These are phyloP conservation scores for Leucopternis melanops DNA, from an alignment of 2,113 vertebrate species.

Conservation along the genomic window DNA sequence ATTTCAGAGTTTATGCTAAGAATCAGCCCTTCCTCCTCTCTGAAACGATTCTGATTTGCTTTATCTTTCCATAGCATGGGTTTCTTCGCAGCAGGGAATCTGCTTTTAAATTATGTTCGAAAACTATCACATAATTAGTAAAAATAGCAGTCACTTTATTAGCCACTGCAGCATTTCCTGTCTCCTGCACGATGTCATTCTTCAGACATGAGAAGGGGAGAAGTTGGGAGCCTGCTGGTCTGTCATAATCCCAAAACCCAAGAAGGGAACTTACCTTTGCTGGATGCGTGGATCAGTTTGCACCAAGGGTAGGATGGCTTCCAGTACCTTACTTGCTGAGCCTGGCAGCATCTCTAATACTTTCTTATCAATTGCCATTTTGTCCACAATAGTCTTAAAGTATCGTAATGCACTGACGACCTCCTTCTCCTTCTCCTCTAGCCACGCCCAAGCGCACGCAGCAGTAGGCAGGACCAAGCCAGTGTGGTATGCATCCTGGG, in stretches of 20 bases:
- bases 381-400: slow-evolving; percentile 98
- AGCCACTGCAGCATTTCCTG: background rate
- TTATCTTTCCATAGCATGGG: background rate
- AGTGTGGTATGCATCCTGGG: background rate
- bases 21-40: background rate
- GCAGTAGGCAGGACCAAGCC: background rate
- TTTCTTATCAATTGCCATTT: slow-evolving; percentile 95
- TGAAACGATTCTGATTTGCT: background rate
- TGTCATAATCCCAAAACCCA: background rate
- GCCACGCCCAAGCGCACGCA: slow-evolving; percentile 25
- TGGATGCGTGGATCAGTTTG: slow-evolving; percentile 86
- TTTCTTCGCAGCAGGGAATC: background rate
- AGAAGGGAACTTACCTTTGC: slow-evolving; percentile 79
- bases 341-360: slow-evolving; percentile 97
- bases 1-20: background rate
- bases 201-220: background rate
- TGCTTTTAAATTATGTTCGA: background rate
- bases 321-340: slow-evolving; percentile 94
- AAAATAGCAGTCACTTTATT: background rate
- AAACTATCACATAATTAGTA: background rate
- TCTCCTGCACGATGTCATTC: accelerated
- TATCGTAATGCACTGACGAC: slow-evolving; percentile 95
- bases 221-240: background rate
- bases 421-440: slow-evolving; percentile 96
- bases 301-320: slow-evolving; percentile 92